Percentiles rank a stretch among this genome's conserved stretches.
Conservation (phyloP, 2,888 invertebrate genomes). For the Caenorhabditis japonica region DNA sequence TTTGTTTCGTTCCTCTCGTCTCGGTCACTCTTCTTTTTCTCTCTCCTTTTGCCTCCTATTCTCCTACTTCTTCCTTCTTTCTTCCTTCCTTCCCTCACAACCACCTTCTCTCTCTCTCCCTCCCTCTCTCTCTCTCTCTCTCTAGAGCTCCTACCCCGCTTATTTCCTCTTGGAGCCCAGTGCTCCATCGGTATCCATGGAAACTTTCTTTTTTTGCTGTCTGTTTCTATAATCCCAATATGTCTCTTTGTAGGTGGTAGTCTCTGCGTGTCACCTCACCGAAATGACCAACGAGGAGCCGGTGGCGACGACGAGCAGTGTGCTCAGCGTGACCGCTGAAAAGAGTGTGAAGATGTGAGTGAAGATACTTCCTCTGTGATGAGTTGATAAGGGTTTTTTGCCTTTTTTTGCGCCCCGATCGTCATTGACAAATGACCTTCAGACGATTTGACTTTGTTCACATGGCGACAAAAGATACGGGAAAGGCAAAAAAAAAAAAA, state of each 20-base stretch:
- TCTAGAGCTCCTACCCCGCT: background rate
- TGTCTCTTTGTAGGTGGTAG: constrained; percentile 21
- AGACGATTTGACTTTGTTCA: background rate
- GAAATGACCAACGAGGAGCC: constrained; percentile 47
- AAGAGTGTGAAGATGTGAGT: constrained; percentile 44
- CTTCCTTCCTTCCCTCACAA: background rate
- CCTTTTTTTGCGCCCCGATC: background rate
- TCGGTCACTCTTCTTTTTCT: constrained; percentile 4
- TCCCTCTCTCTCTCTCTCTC: constrained; percentile 1
- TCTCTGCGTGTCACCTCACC: background rate
- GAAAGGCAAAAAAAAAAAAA: constrained; percentile 2
- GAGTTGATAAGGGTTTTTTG: no score
- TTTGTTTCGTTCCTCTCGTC: constrained; percentile 32
- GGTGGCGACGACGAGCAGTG: constrained; percentile 44
- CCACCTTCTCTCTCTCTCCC: constrained; percentile 18
- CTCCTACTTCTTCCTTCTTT: constrained; percentile 2
- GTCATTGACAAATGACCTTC: constrained; percentile 2
- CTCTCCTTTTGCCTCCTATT: constrained; percentile 14
- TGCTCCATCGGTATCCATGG: constrained; percentile 46
- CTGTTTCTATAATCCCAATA: constrained; percentile 3
- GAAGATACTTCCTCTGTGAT: no score
- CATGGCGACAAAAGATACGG: background rate
- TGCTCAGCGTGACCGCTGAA: constrained; percentile 31
- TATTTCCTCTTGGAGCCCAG: background rate
- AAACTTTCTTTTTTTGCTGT: constrained; percentile 5